Conservation (phyloP, 2,113 vertebrate species). For the Perca flavescens region DNA sequence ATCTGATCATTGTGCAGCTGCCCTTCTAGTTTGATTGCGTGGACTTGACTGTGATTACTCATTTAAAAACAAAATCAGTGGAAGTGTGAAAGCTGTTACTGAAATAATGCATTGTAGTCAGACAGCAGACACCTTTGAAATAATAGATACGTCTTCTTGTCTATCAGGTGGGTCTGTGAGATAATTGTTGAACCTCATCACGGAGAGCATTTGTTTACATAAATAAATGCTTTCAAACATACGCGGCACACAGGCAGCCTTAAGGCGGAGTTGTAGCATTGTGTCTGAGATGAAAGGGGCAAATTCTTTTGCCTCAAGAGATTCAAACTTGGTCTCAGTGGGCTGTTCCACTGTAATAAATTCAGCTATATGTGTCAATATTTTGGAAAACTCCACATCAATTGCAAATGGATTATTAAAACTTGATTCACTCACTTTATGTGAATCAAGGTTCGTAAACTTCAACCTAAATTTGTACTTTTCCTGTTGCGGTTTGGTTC, state of each 20-base stretch:
- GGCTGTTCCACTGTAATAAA: constrained; percentile 68
- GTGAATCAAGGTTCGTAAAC: constrained; percentile 45
- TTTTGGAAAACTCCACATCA: constrained; percentile 52
- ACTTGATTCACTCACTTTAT: constrained; percentile 31
- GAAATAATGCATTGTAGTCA: constrained; percentile 52
- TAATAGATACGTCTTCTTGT: constrained; percentile 43
- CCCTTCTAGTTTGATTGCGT: constrained; percentile 47
- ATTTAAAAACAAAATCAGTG: constrained; percentile 57
- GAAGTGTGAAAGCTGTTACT: constrained; percentile 52
- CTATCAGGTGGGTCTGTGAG: constrained; percentile 55
- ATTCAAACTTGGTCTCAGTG: constrained; percentile 69
- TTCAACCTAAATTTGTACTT: constrained; percentile 37
- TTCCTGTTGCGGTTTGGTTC: constrained; percentile 40
- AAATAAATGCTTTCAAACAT: constrained; percentile 69
- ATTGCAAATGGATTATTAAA: constrained; percentile 53
- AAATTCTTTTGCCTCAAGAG: constrained; percentile 70
- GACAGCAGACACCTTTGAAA: constrained; percentile 47
- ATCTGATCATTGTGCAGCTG: constrained; percentile 44
- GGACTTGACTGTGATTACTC: constrained; percentile 53
- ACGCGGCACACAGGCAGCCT: constrained; percentile 51
- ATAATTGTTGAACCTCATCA: constrained; percentile 73
- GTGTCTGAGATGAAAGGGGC: constrained; percentile 77
- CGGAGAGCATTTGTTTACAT: constrained; percentile 73
- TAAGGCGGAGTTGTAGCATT: constrained; percentile 71
- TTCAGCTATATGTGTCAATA: constrained; percentile 64